Evolutionary conservation across 2,113 vertebrate genomes (phyloP), one percentile per base, ranked within the genome.

Genomic region (Steatornis caripensis): DNA sequence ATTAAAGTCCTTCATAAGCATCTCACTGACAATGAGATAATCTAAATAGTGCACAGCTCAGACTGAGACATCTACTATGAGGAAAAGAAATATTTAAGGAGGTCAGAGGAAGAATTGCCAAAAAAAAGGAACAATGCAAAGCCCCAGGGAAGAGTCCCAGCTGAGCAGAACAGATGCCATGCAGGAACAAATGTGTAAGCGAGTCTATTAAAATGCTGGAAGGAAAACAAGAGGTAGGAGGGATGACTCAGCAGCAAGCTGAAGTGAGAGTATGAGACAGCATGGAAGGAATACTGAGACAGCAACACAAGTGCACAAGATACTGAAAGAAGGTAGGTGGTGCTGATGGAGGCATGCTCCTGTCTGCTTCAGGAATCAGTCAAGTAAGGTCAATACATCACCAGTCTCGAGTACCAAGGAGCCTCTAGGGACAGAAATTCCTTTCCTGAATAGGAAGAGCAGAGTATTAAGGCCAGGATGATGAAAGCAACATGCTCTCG

Each of bases 191-290:
- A 36, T 6, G 30, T 79, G 65, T 65, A 76, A 96, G 61, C 1
- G 4, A 39, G 18, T 46, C 54, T 89, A 32, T 82, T 87, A 60
- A 91, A 81, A 82, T 29, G 53, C 87, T 96, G 80, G 89, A 71
- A 94, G 36, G 87, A 79, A 91, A 91, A 84, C 43, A 71, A 86
- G 93, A 87, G 45, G 89, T 95, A 72, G 94, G 95, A 95, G 87
- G 87, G 77, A 29, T 95, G 89, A 94, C 60, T 96, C 84, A 81
- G 95, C 60, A 94, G 72, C 4, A 2, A 93, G 49, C 72, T 88
- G 75, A 10, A 68, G 86, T 0, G 3, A 29, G 76, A 66, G 69
- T 62, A 66, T 41, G 72, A 93, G 30, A 48, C 61, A 96, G 87
- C 91, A 75, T 51, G 49, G 95, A 46, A 87, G 72, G 84, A 51